Base-by-base conservation (phyloP, 37 sponge, comb jelly and placozoan species). In the Mnemiopsis leidyi region DNA sequence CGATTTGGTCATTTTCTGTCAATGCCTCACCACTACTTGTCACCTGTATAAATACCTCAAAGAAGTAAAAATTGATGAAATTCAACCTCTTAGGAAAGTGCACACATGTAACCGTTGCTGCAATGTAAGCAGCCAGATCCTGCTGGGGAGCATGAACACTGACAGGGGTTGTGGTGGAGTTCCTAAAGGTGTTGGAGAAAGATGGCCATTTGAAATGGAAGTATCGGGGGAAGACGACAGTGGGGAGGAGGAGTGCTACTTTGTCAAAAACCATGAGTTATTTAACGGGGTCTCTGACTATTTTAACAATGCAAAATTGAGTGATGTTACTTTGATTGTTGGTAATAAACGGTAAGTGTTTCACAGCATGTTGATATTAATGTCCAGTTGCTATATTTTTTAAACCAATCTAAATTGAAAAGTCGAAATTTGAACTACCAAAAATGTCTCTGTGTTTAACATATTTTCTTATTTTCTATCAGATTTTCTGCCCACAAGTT, bases 111-210 rank as follows among this genome's bases (percentile, higher is more conserved):
- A n/a, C n/a, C n/a, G n/a, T n/a, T 48, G 61, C 5, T 48, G 61
- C 61, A 5, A 48, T 48, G 61, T 48, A 48, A 48, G 61, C 9
- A 48, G 61, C 13, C 13, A 13, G 5, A 5, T 48, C 61, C 61
- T 48, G 5, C 61, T 48, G 61, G 5, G 61, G 61, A 48, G 61
- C 13, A 85, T 85, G 90, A 85, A 85, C 30, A 85, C 90, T 23
- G 90, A 85, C 30, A 85, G 39, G 36, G 90, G 90, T 3, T 85
- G 90, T 40, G 90, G 90, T 0, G 90, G 90, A 13, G 90, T 85
- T 85, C 38, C 90, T 29, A 85, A 85, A 25, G 90, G 90, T 16
- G 40, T 23, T 23, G 90, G 90, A 39, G 40, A 38, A 33, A 9
- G 90, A 34, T 77, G 79, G 79, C 36, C 79, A 5, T 77, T 31